phyloP scores from a whole-genome alignment of 2,113 vertebrate species.

The Craseonycteris thonglongyai region DNA sequence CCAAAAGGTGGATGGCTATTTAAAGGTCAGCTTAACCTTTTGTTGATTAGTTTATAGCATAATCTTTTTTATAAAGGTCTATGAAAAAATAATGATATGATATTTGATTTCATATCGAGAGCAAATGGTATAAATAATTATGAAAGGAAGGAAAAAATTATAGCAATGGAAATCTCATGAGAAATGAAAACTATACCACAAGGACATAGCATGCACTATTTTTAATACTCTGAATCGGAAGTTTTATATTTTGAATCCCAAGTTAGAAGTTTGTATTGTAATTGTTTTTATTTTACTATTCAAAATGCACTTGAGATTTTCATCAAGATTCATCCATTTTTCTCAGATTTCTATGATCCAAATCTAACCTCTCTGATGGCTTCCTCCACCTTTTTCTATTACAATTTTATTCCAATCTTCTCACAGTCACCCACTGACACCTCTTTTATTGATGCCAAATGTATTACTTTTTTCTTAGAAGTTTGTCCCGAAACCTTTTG shows the following conservation, averaged over 20 bases:
- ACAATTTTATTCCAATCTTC: neutral
- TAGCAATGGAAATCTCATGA: neutral
- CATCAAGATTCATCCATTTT: neutral
- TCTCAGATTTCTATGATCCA: neutral
- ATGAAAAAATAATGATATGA: conserved; percentile 32
- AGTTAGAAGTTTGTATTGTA: neutral
- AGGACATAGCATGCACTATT: neutral
- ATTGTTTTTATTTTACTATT: neutral
- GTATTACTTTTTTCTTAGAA: neutral
- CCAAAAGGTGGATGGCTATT: neutral
- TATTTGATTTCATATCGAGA: conserved; percentile 31
- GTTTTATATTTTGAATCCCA: neutral
- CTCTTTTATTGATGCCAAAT: neutral
- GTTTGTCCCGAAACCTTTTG: neutral
- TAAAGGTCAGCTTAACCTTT: conserved; percentile 56
- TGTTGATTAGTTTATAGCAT: conserved; percentile 36
- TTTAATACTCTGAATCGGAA: conserved; percentile 5
- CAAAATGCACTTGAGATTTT: neutral
- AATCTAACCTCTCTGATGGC: neutral
- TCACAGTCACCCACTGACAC: neutral
- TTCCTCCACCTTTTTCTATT: neutral
- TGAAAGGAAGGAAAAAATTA: conserved; percentile 21
- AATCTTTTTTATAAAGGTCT: conserved; percentile 40
- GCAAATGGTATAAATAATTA: conserved; percentile 42
- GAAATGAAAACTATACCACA: neutral